phyloP scores from a whole-genome alignment of 2,888 invertebrate genomes.

The Orchesella flavescens region DNA sequence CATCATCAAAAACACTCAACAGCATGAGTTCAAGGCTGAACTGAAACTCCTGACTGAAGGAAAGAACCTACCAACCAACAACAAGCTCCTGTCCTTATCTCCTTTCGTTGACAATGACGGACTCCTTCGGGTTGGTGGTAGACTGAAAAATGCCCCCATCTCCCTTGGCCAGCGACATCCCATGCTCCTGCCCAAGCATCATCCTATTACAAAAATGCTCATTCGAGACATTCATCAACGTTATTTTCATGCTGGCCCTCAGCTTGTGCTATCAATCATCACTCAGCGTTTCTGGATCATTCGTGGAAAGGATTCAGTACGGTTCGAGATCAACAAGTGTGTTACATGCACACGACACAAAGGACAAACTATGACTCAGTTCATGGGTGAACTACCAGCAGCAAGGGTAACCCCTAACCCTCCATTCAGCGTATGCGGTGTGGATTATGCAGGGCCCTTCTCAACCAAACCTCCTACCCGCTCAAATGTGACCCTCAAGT shows the following conservation, averaged over 20 bases:
- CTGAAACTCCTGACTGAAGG: neutral
- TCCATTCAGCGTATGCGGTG: conserved; percentile 70
- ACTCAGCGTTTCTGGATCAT: conserved; percentile 59
- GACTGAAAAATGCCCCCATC: conserved; percentile 50
- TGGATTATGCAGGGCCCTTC: conserved; percentile 46
- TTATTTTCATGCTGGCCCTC: conserved; percentile 61
- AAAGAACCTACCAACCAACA: conserved; percentile 37
- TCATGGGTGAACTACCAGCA: conserved; percentile 72
- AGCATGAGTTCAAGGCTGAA: neutral
- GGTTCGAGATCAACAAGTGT: conserved; percentile 53
- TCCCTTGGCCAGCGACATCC: conserved; percentile 58
- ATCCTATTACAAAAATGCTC: conserved; percentile 50
- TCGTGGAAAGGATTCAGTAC: conserved; percentile 36
- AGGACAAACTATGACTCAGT: conserved; percentile 58
- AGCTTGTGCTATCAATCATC: conserved; percentile 24
- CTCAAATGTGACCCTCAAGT: neutral
- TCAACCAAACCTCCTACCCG: neutral
- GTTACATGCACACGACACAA: conserved; percentile 56
- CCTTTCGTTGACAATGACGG: conserved; percentile 64
- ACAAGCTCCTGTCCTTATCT: conserved; percentile 35
- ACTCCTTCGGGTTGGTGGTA: conserved; percentile 68
- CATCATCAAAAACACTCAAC: neutral
- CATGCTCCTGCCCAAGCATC: conserved; percentile 60
- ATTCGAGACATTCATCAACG: conserved; percentile 54
- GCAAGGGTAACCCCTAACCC: conserved; percentile 66